phyloP scores from a whole-genome alignment of 2,113 vertebrate genomes.

The Rhabdomys dilectus region DNA sequence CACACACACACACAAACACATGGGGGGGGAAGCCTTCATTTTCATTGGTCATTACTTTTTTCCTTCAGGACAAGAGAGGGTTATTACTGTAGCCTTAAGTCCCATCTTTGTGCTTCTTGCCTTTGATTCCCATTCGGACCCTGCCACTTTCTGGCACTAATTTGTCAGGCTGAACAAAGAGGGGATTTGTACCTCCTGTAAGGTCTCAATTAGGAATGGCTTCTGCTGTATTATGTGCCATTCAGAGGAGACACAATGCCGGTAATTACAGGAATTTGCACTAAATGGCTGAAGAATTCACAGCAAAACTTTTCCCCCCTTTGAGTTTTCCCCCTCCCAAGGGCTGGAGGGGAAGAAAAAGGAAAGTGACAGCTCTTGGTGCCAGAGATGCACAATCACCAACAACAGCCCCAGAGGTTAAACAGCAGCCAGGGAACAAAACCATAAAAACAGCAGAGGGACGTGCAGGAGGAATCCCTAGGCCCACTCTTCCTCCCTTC shows the following conservation, averaged over 20 bases:
- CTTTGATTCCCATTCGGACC: conserved; percentile 93
- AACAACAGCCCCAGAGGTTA: conserved; percentile 83
- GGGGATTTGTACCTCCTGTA: conserved; percentile 94
- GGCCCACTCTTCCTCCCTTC: not conserved
- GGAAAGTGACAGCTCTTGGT: conserved; percentile 76
- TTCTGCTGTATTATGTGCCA: conserved; percentile 91
- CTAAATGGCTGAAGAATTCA: conserved; percentile 94
- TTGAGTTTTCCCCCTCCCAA: conserved; percentile 81
- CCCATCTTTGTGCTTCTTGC: conserved; percentile 92
- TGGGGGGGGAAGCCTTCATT: conserved; percentile 81
- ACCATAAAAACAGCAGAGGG: conserved; percentile 57
- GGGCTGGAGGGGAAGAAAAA: conserved; percentile 61
- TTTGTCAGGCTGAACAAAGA: conserved; percentile 93
- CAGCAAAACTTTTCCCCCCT: conserved; percentile 86
- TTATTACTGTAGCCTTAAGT: conserved; percentile 95
- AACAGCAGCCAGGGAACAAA: conserved; percentile 82
- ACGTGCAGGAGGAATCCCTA: not conserved
- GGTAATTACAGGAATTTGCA: conserved; percentile 94
- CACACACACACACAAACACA: too few relatives aligned
- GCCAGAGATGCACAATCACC: conserved; percentile 83
- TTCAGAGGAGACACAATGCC: conserved; percentile 91
- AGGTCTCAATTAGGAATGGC: conserved; percentile 94
- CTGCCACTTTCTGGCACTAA: conserved; percentile 94
- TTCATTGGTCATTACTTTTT: conserved; percentile 89
- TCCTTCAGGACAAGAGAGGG: conserved; percentile 89